Base-by-base conservation (phyloP, 2,888 invertebrate species). In the Agriopis marginaria region DNA sequence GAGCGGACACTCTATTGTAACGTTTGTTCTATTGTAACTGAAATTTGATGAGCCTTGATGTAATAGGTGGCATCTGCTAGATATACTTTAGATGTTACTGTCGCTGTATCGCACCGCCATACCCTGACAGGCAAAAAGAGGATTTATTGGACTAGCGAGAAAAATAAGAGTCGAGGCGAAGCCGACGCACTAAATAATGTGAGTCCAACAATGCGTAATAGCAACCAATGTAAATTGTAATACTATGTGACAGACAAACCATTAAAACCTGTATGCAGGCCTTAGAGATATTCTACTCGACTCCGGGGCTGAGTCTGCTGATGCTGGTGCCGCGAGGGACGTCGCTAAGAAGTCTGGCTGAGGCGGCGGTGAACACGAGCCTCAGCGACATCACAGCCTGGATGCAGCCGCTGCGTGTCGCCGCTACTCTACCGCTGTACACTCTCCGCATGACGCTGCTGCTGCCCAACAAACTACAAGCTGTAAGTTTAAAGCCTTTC, bases 361-460 rank as follows among this genome's bases (percentile, higher is more conserved):
- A 77, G 2, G 74, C 75, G 11, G 78, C 89, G 56, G 70, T 80
- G 0, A 74, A 72, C 11, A 77, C 79, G n/a, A 84, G 82, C 47
- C 68, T 91, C 40, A 50, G 70, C 9, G 74, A 75, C n/a, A 77
- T 91, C 60, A 77, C 75, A 7, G 72, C 75, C 9, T 75, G 72
- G 14, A 87, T 93, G 88, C 79, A 72, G 9, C 70, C 76, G 0
- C 76, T 82, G 68, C 86, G 94, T 0, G 76, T 92, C 7, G 90
- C 91, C 2, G 88, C 86, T 47, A 87, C 86, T 1, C 64, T 94
- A 51, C 94, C 94, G 0, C 85, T 93, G 7, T 94, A 88, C 72
- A 92, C 94, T 6, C 82, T 94, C 39, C 91, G 94, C 49, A 93
- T 93, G 91, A 91, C 93, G 2, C 80, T 94, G 17, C 75, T 94